Base-by-base conservation (phyloP, 92 coral and sea anemone genomes). In the Actinernus sp. region DNA sequence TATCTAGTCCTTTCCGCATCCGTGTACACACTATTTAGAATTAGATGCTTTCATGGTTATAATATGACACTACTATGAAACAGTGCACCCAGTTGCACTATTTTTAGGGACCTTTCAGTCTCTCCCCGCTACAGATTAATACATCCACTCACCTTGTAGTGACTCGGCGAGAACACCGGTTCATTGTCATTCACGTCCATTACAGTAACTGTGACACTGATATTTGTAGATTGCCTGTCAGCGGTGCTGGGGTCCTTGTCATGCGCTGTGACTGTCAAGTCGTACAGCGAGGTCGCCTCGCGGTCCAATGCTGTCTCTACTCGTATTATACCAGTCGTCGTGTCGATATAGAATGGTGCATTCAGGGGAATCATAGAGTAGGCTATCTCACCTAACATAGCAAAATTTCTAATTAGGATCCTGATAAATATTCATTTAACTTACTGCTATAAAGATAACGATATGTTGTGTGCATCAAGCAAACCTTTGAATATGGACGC, bases 161-260 rank as follows among this genome's bases (percentile, higher is more conserved):
- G 89, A 17, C 38, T 70, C n/a, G 89, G 89, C 18, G 49, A 66
- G 49, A 74, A 83, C 73, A 67, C 40, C 2, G 89, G 89, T 21
- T 65, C 56, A 31, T 83, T 83, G 44, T 83, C 89, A 50, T 83
- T 83, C 34, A 83, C 84, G 38, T 83, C 89, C 30, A 54, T 83
- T 23, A 83, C n/a, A 25, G 65, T 47, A 31, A 83, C 3, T 10
- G 66, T 68, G 9, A 76, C 68, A 41, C 62, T 75, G 63, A 83
- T 84, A 21, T 79, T 52, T 0, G 84, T 21, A 1, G 89, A 66
- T 37, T 53, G 52, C 18, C 62, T 25, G 52, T 68, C 84, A 56
- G 72, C 83, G 47, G 81, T 49, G 23, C 57, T 55, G 2, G 79
- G 89, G 48, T 83, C 89, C 27, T 43, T 53, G 79, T 83, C 89